These are phyloP conservation scores for Odocoileus hemionus DNA, from an alignment of 2,113 vertebrate genomes.

Conservation along the genomic window DNA sequence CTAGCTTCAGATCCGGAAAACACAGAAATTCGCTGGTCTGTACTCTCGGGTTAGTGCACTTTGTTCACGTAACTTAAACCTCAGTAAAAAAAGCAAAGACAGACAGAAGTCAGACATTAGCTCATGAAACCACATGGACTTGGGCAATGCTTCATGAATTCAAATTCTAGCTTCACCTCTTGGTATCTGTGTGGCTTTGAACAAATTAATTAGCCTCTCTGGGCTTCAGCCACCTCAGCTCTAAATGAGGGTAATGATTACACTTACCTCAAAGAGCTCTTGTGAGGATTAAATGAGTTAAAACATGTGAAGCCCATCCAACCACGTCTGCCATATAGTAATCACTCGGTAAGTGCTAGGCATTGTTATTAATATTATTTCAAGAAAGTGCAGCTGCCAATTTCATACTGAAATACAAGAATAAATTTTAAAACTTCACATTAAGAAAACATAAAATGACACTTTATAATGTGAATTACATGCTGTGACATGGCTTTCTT, in stretches of 20 bases:
- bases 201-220: background rate
- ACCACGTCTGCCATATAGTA: background rate
- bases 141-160: background rate
- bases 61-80: background rate
- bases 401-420: background rate
- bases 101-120: background rate
- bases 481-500: background rate
- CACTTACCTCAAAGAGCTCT: background rate
- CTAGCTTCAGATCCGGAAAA: background rate
- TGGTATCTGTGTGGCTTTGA: background rate
- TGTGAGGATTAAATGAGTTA: background rate
- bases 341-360: background rate
- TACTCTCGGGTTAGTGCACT: background rate
- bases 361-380: background rate
- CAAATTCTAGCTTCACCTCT: background rate
- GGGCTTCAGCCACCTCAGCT: background rate
- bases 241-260: background rate
- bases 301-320: background rate
- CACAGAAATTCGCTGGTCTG: accelerated
- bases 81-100: background rate
- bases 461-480: background rate
- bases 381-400: background rate
- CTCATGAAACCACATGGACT: background rate
- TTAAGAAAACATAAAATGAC: background rate
- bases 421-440: background rate